Conservation (phyloP, 2,888 invertebrate species). For the Trisateles emortualis region DNA sequence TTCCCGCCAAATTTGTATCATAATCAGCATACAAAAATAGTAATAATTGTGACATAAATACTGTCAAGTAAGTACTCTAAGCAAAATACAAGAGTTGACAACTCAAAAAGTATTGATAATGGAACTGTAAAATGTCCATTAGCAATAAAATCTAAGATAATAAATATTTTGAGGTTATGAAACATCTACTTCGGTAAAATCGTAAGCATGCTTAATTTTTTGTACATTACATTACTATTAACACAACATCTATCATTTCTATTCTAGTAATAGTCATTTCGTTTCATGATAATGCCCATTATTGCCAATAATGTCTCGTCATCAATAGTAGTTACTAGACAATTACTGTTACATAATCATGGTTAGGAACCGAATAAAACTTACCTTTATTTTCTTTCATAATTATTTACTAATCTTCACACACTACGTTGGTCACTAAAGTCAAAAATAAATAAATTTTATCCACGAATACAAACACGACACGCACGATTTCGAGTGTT, state of each 20-base stretch:
- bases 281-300: background rate
- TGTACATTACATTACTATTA: background rate
- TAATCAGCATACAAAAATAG: slow-evolving; percentile 11
- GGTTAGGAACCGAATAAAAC: slow-evolving; percentile 46
- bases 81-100: slow-evolving; percentile 4
- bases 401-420: slow-evolving; percentile 41
- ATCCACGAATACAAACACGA: slow-evolving; percentile 68
- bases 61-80: background rate
- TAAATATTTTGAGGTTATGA: slow-evolving; percentile 46
- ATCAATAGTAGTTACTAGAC: slow-evolving; percentile 47
- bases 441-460: slow-evolving; percentile 55
- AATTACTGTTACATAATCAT: slow-evolving; percentile 73
- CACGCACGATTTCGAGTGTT: slow-evolving; percentile 58
- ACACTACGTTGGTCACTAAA: slow-evolving; percentile 45
- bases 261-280: background rate
- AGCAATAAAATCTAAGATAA: slow-evolving; percentile 33
- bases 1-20: slow-evolving; percentile 68
- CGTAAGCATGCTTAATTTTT: background rate
- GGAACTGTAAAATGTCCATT: slow-evolving; percentile 12
- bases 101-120: slow-evolving; percentile 8
- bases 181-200: slow-evolving; percentile 17
- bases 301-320: slow-evolving; percentile 53
- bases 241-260: background rate
- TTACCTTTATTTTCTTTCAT: slow-evolving; percentile 64
- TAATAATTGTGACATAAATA: slow-evolving; percentile 15